Conservation (phyloP, 2,113 vertebrate genomes). For the zebrafish (Danio rerio) region DNA sequence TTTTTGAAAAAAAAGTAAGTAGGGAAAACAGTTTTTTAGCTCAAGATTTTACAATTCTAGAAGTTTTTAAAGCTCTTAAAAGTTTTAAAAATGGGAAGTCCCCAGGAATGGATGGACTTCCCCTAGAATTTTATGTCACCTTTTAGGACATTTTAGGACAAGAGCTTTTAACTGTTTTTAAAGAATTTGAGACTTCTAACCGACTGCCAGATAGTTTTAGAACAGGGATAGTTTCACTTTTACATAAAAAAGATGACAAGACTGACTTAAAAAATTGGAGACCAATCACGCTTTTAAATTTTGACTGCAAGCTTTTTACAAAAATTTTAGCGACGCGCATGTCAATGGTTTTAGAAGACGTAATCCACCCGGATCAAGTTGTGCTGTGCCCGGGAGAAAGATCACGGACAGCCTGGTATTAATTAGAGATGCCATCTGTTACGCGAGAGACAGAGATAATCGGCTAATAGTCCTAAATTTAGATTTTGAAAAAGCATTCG, state of each 20-base stretch:
- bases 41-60: background rate
- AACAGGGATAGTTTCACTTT: background rate
- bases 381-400: constrained; percentile 29
- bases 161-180: constrained; percentile 29
- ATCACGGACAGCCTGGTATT: constrained; percentile 49
- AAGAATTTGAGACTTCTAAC: background rate
- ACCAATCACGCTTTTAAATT: background rate
- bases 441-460: constrained; percentile 51
- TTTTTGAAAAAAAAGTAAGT: too few species aligned
- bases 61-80: too few species aligned
- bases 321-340: background rate
- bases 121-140: constrained; percentile 21
- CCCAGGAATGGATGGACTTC: background rate
- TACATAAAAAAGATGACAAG: background rate
- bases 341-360: constrained; percentile 42
- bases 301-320: constrained; percentile 33
- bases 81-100: background rate
- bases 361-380: constrained; percentile 42
- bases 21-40: background rate
- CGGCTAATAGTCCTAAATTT: background rate
- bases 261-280: background rate
- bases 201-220: constrained; percentile 6
- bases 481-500: too few species aligned
- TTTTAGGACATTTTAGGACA: constrained; percentile 48
- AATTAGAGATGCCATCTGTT: background rate